These are phyloP conservation scores for Pseudoatta argentina DNA, from an alignment of 1,140 invertebrate species.

Conservation along the genomic window DNA sequence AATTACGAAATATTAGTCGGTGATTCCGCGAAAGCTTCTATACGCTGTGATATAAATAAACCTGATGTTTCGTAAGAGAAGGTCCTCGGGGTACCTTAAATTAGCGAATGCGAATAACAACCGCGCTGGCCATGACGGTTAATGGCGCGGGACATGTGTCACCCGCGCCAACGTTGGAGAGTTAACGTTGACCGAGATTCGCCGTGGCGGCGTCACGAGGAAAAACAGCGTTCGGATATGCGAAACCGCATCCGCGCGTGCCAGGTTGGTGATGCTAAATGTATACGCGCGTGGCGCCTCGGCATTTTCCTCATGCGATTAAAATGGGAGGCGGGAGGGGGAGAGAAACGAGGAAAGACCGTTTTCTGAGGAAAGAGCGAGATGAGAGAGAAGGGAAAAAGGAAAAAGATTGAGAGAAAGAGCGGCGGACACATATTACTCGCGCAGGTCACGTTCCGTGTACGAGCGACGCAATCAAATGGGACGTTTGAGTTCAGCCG, in stretches of 20 bases:
- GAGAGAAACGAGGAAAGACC: slow-evolving; percentile 27
- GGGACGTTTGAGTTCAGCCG: slow-evolving; percentile 34
- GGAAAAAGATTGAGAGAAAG: slow-evolving; percentile 11
- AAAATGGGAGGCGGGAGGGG: background rate
- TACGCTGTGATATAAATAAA: slow-evolving; percentile 28
- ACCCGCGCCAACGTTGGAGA: slow-evolving; percentile 37
- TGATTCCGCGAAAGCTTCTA: background rate
- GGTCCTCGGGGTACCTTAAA: slow-evolving; percentile 32
- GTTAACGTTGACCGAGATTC: slow-evolving; percentile 59
- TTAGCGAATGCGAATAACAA: slow-evolving; percentile 47
- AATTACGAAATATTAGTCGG: background rate
- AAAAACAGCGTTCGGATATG: slow-evolving; percentile 56
- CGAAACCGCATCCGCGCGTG: slow-evolving; percentile 56
- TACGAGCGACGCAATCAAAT: slow-evolving; percentile 54
- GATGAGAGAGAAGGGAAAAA: no score
- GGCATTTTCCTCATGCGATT: slow-evolving; percentile 48
- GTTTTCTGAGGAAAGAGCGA: slow-evolving; percentile 22
- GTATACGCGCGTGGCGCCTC: slow-evolving; percentile 4
- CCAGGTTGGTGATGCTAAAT: slow-evolving; percentile 26
- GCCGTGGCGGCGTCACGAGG: slow-evolving; percentile 33
- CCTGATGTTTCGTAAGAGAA: slow-evolving; percentile 7
- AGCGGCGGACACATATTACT: slow-evolving; percentile 32
- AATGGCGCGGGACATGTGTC: slow-evolving; percentile 57
- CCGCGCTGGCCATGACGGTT: slow-evolving; percentile 33
- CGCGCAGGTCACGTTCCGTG: slow-evolving; percentile 45